Evolutionary conservation across 2,113 vertebrate genomes (phyloP), one percentile per base, ranked within the genome.

Genomic region (Psilopogon haemacephalus): DNA sequence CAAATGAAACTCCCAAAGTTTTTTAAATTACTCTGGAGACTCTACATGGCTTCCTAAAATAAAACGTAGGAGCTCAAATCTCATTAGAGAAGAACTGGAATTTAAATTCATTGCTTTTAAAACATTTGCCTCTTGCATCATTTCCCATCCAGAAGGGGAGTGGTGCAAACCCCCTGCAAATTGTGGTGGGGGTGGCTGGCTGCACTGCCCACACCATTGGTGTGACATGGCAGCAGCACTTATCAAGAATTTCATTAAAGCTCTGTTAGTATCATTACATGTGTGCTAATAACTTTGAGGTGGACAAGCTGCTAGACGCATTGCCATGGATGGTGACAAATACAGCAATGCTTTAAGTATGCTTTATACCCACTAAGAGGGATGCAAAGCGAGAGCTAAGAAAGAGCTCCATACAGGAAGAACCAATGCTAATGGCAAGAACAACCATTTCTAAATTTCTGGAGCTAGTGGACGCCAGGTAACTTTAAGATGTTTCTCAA

Each of bases 151-250:
- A 5, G 19, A n/a, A 62, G 18, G 10, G 32, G 35, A 59, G 16
- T 0, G 4, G 12, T 26, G 80, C 74, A 56, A 68, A 35, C 2
- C 24, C 55, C 65, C 5, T 0, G 5, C 15, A 56, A 74, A 54
- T 8, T n/a, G 42, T 0, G 0, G 8, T 3, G 15, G 0, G 0
- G 62, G 60, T 6, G 0, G 44, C 33, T 15, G 65, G 48, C 81
- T 21, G 52, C 18, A 4, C 15, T 4, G 46, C 56, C 48, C 0
- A 0, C 33, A 52, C 72, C 1, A 0, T 15, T 21, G 56, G 16
- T 13, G 48, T 16, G 58, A 68, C 48, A 12, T 0, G 0, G 33
- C 69, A 63, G 21, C 9, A 42, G 15, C 14, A 42, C 50, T 40
- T n/a, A 55, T 32, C 44, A 14, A 19, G 4, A 28, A 17, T 50